Percentiles rank a stretch among this genome's conserved stretches.
These are phyloP conservation scores for Torymus auratus DNA, from an alignment of 2,888 invertebrate genomes.

Conservation along the genomic window DNA sequence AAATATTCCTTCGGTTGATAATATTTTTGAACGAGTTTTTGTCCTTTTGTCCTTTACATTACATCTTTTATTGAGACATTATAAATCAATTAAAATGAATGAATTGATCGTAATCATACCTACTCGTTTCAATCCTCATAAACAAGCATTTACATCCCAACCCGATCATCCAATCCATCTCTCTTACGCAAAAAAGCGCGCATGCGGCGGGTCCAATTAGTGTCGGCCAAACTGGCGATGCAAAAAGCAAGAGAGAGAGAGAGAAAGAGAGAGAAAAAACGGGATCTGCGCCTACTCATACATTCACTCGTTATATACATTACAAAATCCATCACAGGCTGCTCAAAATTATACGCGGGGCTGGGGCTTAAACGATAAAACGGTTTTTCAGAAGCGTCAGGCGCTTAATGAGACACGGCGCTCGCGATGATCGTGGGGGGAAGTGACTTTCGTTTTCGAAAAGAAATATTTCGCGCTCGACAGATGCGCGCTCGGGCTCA, in stretches of 20 bases:
- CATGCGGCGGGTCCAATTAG: constrained; percentile 19
- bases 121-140: neutral
- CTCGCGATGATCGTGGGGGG: constrained; percentile 63
- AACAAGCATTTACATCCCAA: constrained; percentile 19
- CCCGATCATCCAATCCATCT: neutral
- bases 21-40: too few relatives aligned
- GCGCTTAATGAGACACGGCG: constrained; percentile 61
- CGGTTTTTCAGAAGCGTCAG: constrained; percentile 51
- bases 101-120: constrained; percentile 12
- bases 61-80: too few relatives aligned
- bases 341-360: constrained; percentile 36
- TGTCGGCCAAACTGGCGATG: neutral
- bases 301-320: constrained; percentile 10
- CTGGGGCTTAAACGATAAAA: constrained; percentile 37
- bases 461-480: constrained; percentile 61
- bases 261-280: neutral
- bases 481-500: constrained; percentile 63
- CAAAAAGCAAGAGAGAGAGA: neutral
- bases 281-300: neutral
- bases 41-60: too few relatives aligned
- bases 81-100: constrained; percentile 36
- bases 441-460: constrained; percentile 66
- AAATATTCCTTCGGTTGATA: too few relatives aligned
- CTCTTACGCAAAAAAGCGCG: neutral
- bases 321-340: constrained; percentile 21